A percentile compares a stretch with the other conserved stretches of the same genome.
Conservation (phyloP, 2,888 invertebrate genomes). For the Trimorus sp. region DNA sequence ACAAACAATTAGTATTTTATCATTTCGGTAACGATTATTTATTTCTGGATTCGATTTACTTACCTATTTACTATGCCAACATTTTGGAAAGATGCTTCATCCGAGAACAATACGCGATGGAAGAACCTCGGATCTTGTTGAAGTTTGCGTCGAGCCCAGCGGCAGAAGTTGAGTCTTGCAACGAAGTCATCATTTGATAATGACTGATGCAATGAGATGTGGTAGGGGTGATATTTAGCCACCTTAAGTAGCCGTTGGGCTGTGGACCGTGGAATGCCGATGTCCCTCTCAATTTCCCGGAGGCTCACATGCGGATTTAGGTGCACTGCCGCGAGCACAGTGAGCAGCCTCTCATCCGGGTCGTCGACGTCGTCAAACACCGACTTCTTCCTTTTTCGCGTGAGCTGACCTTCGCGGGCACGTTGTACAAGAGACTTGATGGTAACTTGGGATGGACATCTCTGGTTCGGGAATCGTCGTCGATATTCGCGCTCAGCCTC, state of each 20-base stretch:
- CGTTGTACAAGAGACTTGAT: slow-evolving; percentile 5
- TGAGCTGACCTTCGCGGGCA: slow-evolving; percentile 9
- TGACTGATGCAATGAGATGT: slow-evolving; percentile 35
- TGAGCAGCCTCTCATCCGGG: slow-evolving; percentile 15
- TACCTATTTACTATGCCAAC: slow-evolving; percentile 69
- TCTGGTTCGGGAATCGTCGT: slow-evolving; percentile 2
- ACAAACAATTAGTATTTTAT: neutral
- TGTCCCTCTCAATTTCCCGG: slow-evolving; percentile 37
- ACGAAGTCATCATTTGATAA: slow-evolving; percentile 18
- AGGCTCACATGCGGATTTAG: slow-evolving; percentile 36
- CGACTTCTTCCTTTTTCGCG: slow-evolving; percentile 7
- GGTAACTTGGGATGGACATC: neutral
- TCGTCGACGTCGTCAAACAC: neutral
- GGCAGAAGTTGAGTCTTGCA: slow-evolving; percentile 32
- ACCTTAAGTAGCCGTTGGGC: slow-evolving; percentile 19
- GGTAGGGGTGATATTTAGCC: slow-evolving; percentile 40
- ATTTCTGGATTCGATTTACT: neutral
- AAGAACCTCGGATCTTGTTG: slow-evolving; percentile 52
- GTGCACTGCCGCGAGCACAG: slow-evolving; percentile 28
- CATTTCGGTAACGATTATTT: neutral
- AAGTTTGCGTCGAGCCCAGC: slow-evolving; percentile 40
- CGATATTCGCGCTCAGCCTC: slow-evolving; percentile 8
- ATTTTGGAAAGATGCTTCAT: slow-evolving; percentile 70
- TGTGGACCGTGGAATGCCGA: slow-evolving; percentile 41
- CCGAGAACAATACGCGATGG: slow-evolving; percentile 67